Evolutionary conservation across 2,113 vertebrate genomes (phyloP).

Genomic region (Lepidothrix coronata): DNA sequence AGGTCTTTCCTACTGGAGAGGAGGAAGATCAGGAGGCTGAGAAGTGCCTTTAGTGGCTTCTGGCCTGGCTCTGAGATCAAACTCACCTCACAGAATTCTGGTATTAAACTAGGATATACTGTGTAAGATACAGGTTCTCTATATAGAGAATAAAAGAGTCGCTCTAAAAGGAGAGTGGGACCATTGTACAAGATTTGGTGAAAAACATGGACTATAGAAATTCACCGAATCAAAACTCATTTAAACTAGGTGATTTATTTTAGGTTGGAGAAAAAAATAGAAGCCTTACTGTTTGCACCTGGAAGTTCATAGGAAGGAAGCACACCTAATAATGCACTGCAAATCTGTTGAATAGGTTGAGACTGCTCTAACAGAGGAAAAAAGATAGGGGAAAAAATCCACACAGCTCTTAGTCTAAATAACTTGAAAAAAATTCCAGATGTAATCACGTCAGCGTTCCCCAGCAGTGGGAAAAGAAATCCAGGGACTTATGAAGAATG

Average conservation of each 20-base stretch:
- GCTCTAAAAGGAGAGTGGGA: background rate
- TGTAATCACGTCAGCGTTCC: background rate
- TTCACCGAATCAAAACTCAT: background rate
- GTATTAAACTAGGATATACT: background rate
- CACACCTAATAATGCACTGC: rapidly evolving
- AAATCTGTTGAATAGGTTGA: background rate
- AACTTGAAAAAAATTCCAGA: background rate
- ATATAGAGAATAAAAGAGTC: background rate
- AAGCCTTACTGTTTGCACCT: background rate
- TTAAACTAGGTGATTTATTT: background rate
- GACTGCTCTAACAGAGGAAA: background rate
- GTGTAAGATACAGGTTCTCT: rapidly evolving
- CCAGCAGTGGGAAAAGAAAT: background rate
- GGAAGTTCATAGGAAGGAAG: background rate
- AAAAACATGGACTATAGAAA: background rate
- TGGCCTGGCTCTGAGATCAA: background rate
- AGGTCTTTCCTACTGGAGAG: background rate
- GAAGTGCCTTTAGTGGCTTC: background rate
- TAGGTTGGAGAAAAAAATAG: background rate
- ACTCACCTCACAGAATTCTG: background rate
- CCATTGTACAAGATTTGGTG: background rate
- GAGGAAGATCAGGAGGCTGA: background rate
- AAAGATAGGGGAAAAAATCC: rapidly evolving
- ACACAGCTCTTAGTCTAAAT: background rate
- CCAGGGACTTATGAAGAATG: background rate